Base-by-base conservation (phyloP, 2,888 invertebrate species). In the Epiperipatus broadwayi region DNA sequence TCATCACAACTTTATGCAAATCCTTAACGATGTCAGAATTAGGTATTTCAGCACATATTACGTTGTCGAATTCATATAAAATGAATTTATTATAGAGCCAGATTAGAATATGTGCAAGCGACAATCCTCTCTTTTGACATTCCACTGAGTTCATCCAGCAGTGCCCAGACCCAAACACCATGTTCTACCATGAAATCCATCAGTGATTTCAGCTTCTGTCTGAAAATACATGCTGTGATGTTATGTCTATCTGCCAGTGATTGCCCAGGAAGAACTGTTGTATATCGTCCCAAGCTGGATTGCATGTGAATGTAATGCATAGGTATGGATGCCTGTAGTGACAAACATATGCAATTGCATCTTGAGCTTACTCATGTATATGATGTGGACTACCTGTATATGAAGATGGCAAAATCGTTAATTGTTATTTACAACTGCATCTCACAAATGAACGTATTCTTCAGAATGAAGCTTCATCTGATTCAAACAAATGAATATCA, bases 1-100 rank as follows among this genome's bases (percentile, higher is more conserved):
- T 53, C 5, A 43, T 52, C 30, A 60, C 53, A 46, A 55, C 47
- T 3, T 50, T 44, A 44, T 50, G 45, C 16, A 60, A 45, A 4
- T 35, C 48, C 2, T 49, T 48, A 42, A 54, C 40, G 15, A 21
- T 21, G 14, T 44, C 14, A 15, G 46, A 45, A 44, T 57, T 47
- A 1, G 58, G 55, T 28, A 59, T 47, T 47, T 58, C 56, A 12
- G 55, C 52, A 28, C 37, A 49, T 4, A 61, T 54, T 3, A 56
- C 21, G 3, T 46, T 21, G 43, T 61, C 58, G 19, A 55, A 49
- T 7, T 47, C 31, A 5, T 43, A 37, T 1, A 44, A n/a, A n/a
- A n/a, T n/a, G n/a, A n/a, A n/a, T n/a, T n/a, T n/a, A n/a, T n/a
- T n/a, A n/a, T n/a, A n/a, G n/a, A n/a, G n/a, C n/a, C n/a, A n/a